Percentiles rank a stretch among this genome's conserved stretches.
phyloP scores from a whole-genome alignment of 2,888 invertebrate species.

The Tachina grossa region DNA sequence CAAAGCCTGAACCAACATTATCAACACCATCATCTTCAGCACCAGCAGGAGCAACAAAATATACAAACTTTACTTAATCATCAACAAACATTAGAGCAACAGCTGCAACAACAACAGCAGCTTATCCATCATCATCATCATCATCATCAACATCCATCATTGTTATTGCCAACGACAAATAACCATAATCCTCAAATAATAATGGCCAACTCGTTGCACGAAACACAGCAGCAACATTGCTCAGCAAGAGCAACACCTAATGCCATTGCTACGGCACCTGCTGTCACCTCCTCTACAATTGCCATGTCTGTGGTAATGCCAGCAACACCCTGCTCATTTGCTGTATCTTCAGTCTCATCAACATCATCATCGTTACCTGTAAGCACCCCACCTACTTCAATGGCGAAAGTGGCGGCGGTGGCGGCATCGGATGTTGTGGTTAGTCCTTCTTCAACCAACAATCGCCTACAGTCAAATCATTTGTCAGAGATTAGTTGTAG shows the following conservation, averaged over 20 bases:
- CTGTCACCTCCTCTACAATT: constrained; percentile 23
- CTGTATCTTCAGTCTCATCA: constrained; percentile 15
- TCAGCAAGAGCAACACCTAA: constrained; percentile 31
- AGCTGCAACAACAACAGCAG: constrained; percentile 63
- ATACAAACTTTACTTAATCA: constrained; percentile 75
- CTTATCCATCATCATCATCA: constrained; percentile 58
- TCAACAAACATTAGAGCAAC: constrained; percentile 70
- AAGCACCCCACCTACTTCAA: constrained; percentile 17
- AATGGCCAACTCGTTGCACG: constrained; percentile 55
- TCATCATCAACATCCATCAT: constrained; percentile 59
- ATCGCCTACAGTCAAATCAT: constrained; percentile 64
- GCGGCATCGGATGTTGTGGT: too few species aligned
- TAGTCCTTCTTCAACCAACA: constrained; percentile 47
- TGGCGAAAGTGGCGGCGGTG: constrained; percentile 1
- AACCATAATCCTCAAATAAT: constrained; percentile 66
- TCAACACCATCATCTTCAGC: neutral
- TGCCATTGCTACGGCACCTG: neutral
- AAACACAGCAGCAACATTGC: constrained; percentile 50
- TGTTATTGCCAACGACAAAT: constrained; percentile 69
- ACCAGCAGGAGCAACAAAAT: constrained; percentile 67
- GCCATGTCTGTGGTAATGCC: constrained; percentile 40
- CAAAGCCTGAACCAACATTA: constrained; percentile 49
- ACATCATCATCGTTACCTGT: constrained; percentile 26
- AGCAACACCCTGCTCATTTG: constrained; percentile 45
- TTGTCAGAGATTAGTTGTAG: constrained; percentile 66